Base-by-base conservation (phyloP, 1,140 invertebrate genomes). In the Rhyacophila brunnea region DNA sequence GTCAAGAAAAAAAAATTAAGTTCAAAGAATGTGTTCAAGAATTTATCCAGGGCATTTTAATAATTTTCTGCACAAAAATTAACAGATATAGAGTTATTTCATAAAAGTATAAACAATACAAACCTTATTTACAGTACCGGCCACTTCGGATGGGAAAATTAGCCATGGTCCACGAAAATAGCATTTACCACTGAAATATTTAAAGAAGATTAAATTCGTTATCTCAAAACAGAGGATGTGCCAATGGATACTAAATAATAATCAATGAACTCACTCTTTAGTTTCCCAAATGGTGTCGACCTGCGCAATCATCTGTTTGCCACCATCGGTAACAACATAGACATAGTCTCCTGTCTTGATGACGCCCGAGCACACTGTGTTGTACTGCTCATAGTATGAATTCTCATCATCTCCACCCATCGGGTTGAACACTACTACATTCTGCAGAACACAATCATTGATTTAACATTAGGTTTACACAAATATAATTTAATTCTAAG, bases 131-230 rank as follows among this genome's bases (percentile, higher is more conserved):
- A 85, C 51, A 84, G 83, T 75, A 87, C 89, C 72, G 81, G 86
- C 47, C 0, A 96, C 87, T 78, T 98, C 95, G 14, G 83, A 80
- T 2, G 96, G 93, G 45, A 89, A 85, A 38, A 98, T 85, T 66
- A 98, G 87, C 87, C 92, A 95, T 0, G 95, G 93, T 1, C 96
- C 96, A 65, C 90, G 90, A 73, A 99, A 95, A 69, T 90, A 96
- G 44, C 88, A 88, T 66, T 93, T 90, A 23, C 88, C 91, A 67
- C 90, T 93, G 71, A 42, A 83, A 82, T 32, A 54, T 10, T 17
- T 14, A 19, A 40, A 40, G 38, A 40, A n/a, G 15, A 40, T 15
- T 13, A 40, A 3, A 13, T n/a, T 40, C 11, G 11, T 35, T 35
- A 35, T 35, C 6, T 7, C 34, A 35, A 35, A 35, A n/a, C n/a